Percentiles rank a stretch among this genome's conserved stretches.
These are phyloP conservation scores for Podarcis raffonei DNA, from an alignment of 2,113 vertebrate genomes.

Conservation along the genomic window DNA sequence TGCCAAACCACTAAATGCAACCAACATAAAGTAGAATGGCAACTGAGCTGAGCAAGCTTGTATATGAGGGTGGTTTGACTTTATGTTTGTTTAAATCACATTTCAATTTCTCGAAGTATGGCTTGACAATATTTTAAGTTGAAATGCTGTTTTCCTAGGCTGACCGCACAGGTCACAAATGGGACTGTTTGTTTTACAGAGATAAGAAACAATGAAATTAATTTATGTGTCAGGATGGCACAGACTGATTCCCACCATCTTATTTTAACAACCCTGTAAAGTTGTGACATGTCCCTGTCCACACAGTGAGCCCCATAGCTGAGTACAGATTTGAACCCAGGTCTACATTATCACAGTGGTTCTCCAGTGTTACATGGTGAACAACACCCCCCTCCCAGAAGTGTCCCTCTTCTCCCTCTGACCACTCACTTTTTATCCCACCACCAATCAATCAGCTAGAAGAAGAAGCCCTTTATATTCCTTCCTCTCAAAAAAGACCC, in stretches of 20 bases:
- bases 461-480: too few relatives aligned
- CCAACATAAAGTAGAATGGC: conserved; percentile 62
- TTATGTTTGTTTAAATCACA: conserved; percentile 65
- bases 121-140: conserved; percentile 46
- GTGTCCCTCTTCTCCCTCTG: too few relatives aligned
- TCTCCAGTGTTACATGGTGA: not conserved
- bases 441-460: too few relatives aligned
- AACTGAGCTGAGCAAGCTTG: conserved; percentile 65
- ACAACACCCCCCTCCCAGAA: not conserved
- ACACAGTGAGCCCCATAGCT: not conserved
- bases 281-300: not conserved
- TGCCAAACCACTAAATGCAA: conserved; percentile 83
- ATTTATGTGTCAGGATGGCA: not conserved
- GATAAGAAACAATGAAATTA: not conserved
- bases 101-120: conserved; percentile 60
- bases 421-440: too few relatives aligned
- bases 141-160: not conserved
- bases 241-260: not conserved
- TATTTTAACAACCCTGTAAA: not conserved
- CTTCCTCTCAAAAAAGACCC: too few relatives aligned
- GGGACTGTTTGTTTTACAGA: not conserved
- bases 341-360: not conserved
- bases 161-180: conserved; percentile 20
- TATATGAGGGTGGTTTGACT: conserved; percentile 53
- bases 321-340: not conserved